These are phyloP conservation scores for Sycophaga agraensis DNA, from an alignment of 1,140 invertebrate species.

Conservation along the genomic window DNA sequence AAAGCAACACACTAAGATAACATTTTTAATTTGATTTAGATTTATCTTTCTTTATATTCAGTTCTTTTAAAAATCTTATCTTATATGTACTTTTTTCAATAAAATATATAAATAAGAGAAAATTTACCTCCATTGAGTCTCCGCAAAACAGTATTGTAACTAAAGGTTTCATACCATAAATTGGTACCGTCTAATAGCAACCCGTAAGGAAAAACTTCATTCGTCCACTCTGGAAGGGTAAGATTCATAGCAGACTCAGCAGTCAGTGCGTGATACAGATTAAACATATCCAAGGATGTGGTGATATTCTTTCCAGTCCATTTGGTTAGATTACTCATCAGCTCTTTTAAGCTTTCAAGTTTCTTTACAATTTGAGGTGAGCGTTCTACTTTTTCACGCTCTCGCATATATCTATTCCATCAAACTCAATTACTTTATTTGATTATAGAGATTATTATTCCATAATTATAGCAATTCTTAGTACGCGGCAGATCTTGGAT, in stretches of 20 bases:
- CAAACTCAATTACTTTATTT: background rate
- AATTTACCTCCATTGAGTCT: constrained; percentile 25
- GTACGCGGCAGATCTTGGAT: background rate
- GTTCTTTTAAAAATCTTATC: background rate
- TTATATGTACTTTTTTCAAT: background rate
- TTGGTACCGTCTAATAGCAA: constrained; percentile 30
- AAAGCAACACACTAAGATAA: background rate
- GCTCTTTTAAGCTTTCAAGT: constrained; percentile 21
- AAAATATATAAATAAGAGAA: background rate
- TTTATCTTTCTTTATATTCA: background rate
- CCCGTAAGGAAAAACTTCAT: constrained; percentile 39
- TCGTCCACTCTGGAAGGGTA: constrained; percentile 41
- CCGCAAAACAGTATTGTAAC: constrained; percentile 42
- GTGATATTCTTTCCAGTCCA: constrained; percentile 39
- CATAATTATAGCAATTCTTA: background rate
- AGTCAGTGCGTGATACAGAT: constrained; percentile 40
- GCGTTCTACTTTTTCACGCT: background rate
- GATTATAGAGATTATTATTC: background rate
- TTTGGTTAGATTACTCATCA: constrained; percentile 35
- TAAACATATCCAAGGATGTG: constrained; percentile 33
- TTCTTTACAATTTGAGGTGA: background rate
- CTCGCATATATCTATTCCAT: background rate
- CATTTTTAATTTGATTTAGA: background rate
- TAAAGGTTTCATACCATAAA: constrained; percentile 54
- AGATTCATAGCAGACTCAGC: constrained; percentile 36